Percentiles rank a stretch among this genome's conserved stretches.
phyloP scores from a whole-genome alignment of 2,888 invertebrate genomes.

The Sphaerophoria taeniata region DNA sequence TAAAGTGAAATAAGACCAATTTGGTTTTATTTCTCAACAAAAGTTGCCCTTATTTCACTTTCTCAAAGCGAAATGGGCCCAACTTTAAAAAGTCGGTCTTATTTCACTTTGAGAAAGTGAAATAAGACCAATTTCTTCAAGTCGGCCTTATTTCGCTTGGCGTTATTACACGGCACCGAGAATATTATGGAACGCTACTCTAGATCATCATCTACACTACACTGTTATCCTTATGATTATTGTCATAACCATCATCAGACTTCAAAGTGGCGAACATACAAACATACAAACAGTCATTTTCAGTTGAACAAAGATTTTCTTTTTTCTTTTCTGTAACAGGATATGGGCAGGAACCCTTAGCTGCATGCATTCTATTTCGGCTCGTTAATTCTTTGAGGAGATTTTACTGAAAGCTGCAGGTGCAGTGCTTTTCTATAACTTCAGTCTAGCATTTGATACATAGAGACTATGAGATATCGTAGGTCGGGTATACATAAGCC shows the following conservation, averaged over 20 bases:
- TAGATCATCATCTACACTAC: too few relatives aligned
- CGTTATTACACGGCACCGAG: too few relatives aligned
- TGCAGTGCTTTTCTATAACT: neutral
- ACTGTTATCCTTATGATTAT: constrained; percentile 14
- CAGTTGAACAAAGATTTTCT: constrained; percentile 31
- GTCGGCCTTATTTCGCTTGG: too few relatives aligned
- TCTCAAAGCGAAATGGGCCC: too few relatives aligned
- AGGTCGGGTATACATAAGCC: neutral
- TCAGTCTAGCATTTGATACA: neutral
- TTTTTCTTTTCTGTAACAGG: neutral
- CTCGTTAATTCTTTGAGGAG: constrained; percentile 65
- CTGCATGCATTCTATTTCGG: constrained; percentile 67
- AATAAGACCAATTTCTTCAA: too few relatives aligned
- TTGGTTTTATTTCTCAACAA: too few relatives aligned
- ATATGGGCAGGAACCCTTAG: constrained; percentile 34
- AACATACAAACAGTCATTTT: constrained; percentile 45
- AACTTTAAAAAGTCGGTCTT: too few relatives aligned
- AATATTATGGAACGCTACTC: too few relatives aligned
- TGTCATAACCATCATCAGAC: constrained; percentile 37
- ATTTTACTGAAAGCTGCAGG: constrained; percentile 27
- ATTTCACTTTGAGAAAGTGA: too few relatives aligned
- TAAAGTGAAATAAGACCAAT: too few relatives aligned
- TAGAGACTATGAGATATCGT: too few relatives aligned
- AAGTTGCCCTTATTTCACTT: too few relatives aligned
- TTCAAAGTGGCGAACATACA: constrained; percentile 27